Conservation (phyloP, 1,140 invertebrate genomes). For the Parapsyche elsis region DNA sequence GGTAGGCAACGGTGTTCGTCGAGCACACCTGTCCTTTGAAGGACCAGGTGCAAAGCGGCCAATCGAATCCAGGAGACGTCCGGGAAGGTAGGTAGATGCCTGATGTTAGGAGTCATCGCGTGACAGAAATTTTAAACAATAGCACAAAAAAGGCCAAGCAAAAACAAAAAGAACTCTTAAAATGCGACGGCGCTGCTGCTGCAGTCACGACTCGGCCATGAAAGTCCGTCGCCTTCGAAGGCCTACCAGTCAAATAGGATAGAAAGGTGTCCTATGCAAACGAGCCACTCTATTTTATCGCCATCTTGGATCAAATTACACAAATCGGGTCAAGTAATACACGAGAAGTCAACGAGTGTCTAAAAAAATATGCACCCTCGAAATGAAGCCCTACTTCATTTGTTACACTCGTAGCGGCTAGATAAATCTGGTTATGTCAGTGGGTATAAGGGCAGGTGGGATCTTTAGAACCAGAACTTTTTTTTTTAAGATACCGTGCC, state of each 20-base stretch:
- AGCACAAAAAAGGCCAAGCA: not conserved
- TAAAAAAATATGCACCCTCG: not conserved
- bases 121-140: not conserved
- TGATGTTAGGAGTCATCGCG: not conserved
- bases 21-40: not conserved
- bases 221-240: not conserved
- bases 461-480: not conserved
- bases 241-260: constrained; percentile 10
- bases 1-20: too few relatives aligned
- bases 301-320: too few relatives aligned
- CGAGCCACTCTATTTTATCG: too few relatives aligned
- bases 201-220: not conserved
- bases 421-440: not conserved
- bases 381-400: not conserved
- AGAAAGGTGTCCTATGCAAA: not conserved
- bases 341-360: not conserved
- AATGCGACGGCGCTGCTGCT: not conserved
- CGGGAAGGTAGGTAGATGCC: not conserved
- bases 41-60: not conserved
- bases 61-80: not conserved
- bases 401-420: too few relatives aligned
- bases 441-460: not conserved
- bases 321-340: not conserved
- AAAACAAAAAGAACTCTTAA: not conserved
- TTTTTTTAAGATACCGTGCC: not conserved